These are phyloP conservation scores for Phrixothrix hirtus DNA, from an alignment of 2,888 invertebrate genomes.

Conservation along the genomic window DNA sequence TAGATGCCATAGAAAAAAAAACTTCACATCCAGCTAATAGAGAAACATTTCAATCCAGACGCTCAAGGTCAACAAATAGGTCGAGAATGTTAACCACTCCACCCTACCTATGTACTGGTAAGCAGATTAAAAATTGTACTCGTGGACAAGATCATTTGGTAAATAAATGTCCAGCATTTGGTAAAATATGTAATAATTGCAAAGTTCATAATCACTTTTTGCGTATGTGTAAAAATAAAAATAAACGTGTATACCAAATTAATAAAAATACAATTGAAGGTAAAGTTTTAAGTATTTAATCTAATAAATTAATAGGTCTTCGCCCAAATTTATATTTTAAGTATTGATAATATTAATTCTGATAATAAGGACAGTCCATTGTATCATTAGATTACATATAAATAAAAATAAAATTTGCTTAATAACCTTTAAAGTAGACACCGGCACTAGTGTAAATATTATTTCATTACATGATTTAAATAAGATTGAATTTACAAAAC, in stretches of 20 bases:
- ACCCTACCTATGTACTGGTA: too few species aligned
- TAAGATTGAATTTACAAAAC: not conserved
- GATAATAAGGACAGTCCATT: not conserved
- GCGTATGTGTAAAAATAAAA: constrained; percentile 8
- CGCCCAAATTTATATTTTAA: too few species aligned
- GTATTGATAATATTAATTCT: not conserved
- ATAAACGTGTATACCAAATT: constrained; percentile 10
- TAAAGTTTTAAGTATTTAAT: too few species aligned
- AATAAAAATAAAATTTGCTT: constrained; percentile 2
- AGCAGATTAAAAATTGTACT: too few species aligned
- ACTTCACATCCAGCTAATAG: not conserved
- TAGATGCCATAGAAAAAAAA: not conserved
- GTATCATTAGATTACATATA: not conserved
- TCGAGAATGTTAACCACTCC: too few species aligned
- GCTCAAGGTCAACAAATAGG: not conserved
- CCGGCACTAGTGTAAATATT: constrained; percentile 5
- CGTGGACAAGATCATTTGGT: not conserved
- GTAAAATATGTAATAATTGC: not conserved
- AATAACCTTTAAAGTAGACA: constrained; percentile 5
- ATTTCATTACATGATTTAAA: constrained; percentile 3
- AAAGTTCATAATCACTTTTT: constrained; percentile 4
- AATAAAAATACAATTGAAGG: not conserved
- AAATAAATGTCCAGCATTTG: too few species aligned
- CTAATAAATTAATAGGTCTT: too few species aligned
- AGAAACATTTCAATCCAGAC: constrained; percentile 11